Base-by-base conservation (phyloP, 1,140 invertebrate genomes). In the Drosophila sp. region DNA sequence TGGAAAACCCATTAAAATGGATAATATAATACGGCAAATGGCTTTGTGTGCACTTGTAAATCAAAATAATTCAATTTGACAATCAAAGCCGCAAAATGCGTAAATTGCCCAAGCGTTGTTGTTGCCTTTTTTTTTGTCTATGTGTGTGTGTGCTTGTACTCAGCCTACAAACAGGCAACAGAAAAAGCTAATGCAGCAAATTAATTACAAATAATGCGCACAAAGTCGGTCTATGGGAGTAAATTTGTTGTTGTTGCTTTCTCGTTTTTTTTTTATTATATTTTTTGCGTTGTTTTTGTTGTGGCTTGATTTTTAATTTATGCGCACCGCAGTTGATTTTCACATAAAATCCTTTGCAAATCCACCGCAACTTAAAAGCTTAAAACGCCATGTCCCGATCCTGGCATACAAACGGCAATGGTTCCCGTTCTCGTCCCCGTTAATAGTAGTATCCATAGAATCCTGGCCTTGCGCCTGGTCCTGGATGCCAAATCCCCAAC, bases 291-390 rank as follows among this genome's bases (percentile, higher is more conserved):
- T 76, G 64, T 35, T 76, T 54, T 67, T 50, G 57, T 35, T 76
- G 66, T 35, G 63, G 72, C 61, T 70, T 87, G 83, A 87, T 87
- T 83, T 87, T 87, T 87, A 87, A 87, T 87, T 87, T 87, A 87
- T 87, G 83, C 79, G 32, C 72, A 83, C 83, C 83, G 84, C 83
- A 86, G 83, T 87, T 86, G 84, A 86, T 86, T 86, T 76, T 86
- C 83, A 72, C 76, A 86, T 86, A 71, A 89, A 86, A 87, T 87
- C 79, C 82, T 78, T 79, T 61, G 76, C 83, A 87, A 87, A 87
- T 87, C 83, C 72, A 67, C 76, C 79, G 67, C 83, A 83, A 87
- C 83, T 87, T 87, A 87, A 87, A 89, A 87, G 83, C 83, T 87
- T 87, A 87, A 83, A 86, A 82, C 79, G 76, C 83, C 83, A 79